Conservation (phyloP, 2,113 vertebrate genomes). For the Panthera leo region DNA sequence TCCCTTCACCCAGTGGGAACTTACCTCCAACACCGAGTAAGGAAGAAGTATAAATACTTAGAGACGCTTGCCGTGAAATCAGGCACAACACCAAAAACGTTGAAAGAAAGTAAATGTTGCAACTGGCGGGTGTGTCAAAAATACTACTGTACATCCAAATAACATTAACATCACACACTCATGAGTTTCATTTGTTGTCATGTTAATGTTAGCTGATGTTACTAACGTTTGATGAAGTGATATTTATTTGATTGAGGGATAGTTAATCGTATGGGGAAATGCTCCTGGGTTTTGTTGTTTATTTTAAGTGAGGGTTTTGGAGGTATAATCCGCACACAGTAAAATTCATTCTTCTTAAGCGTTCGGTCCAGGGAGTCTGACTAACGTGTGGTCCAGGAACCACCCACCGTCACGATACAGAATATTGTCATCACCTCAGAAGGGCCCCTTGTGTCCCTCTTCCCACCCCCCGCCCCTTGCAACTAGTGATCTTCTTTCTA, state of each 20-base stretch:
- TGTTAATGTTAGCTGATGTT: neutral
- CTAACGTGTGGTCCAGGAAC: neutral
- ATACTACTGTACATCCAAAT: rapidly evolving
- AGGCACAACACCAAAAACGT: neutral
- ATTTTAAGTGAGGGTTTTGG: neutral
- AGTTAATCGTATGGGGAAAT: neutral
- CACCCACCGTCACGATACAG: neutral
- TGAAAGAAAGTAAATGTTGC: neutral
- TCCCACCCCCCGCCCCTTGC: rapidly evolving
- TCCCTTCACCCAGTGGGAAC: no score
- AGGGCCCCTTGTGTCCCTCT: rapidly evolving
- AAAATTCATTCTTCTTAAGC: neutral
- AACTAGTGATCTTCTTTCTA: rapidly evolving
- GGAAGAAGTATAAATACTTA: neutral
- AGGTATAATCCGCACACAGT: neutral
- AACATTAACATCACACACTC: rapidly evolving
- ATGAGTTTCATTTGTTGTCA: rapidly evolving
- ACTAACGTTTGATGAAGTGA: neutral
- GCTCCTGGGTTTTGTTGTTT: neutral
- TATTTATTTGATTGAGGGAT: neutral
- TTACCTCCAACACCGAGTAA: no score
- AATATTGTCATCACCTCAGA: rapidly evolving
- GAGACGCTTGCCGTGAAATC: rapidly evolving
- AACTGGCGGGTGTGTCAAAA: rapidly evolving
- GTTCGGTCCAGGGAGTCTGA: no score